Conservation (phyloP, 2,113 vertebrate species). For the Macroglossus sobrinus region DNA sequence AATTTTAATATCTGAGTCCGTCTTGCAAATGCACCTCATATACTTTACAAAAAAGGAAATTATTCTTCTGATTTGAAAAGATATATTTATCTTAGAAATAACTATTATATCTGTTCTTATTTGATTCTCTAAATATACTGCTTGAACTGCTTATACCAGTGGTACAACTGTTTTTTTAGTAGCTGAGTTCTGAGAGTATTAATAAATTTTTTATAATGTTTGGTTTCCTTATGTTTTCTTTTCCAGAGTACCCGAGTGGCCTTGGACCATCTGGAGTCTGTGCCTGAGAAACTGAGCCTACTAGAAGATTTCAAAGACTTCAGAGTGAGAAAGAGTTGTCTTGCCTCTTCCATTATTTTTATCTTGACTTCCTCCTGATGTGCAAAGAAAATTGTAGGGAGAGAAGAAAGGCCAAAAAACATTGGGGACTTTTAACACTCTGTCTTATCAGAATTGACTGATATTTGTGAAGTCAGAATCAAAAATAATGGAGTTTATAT, state of each 20-base stretch:
- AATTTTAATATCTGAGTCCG: conserved; percentile 25
- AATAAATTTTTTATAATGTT: conserved; percentile 57
- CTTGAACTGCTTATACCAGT: not conserved
- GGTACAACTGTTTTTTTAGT: conserved; percentile 15
- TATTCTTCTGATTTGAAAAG: conserved; percentile 47
- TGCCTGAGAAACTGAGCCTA: conserved; percentile 90
- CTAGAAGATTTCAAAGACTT: conserved; percentile 89
- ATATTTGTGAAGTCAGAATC: not conserved
- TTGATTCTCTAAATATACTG: not conserved
- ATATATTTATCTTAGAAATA: conserved; percentile 16
- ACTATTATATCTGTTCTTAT: conserved; percentile 29
- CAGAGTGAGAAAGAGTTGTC: conserved; percentile 83
- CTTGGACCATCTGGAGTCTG: conserved; percentile 92
- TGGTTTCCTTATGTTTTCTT: conserved; percentile 71
- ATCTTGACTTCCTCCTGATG: conserved; percentile 49
- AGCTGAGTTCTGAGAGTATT: conserved; percentile 53
- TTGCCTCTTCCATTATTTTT: conserved; percentile 73
- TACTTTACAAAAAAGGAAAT: conserved; percentile 47
- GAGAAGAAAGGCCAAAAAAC: not conserved
- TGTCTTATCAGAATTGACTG: not conserved
- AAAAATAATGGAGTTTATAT: not conserved
- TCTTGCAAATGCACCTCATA: conserved; percentile 52
- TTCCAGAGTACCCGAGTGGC: conserved; percentile 90
- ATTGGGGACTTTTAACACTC: not conserved
- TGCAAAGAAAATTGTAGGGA: conserved; percentile 14